phyloP scores from a whole-genome alignment of 2,797 vertebrate genomes.

The Phrynocephalus forsythii region DNA sequence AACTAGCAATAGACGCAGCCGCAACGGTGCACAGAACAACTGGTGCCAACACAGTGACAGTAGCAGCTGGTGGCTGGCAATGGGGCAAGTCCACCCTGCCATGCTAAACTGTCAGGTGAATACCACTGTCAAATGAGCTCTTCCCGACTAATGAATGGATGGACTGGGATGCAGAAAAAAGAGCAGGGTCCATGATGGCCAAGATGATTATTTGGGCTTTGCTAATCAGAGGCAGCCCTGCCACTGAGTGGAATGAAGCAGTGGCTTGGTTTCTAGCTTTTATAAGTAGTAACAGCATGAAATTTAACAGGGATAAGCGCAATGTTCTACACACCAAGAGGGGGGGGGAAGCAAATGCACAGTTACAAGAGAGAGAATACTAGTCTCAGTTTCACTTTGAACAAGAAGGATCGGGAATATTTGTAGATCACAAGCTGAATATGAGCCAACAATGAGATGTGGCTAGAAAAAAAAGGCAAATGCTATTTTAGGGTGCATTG shows the following conservation, averaged over 20 bases:
- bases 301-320: too few species aligned
- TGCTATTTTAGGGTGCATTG: too few species aligned
- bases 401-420: too few species aligned
- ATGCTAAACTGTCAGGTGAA: slow-evolving; percentile 3
- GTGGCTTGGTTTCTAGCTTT: background rate
- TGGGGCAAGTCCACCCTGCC: slow-evolving; percentile 5
- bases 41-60: background rate
- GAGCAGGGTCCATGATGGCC: background rate
- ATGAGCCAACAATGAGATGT: too few species aligned
- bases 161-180: background rate
- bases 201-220: background rate
- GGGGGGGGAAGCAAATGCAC: too few species aligned
- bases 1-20: background rate
- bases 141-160: background rate
- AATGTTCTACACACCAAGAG: too few species aligned
- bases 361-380: too few species aligned
- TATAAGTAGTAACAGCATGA: background rate
- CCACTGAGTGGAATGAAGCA: background rate
- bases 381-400: too few species aligned
- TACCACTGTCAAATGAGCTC: background rate
- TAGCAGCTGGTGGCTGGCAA: slow-evolving; percentile 13
- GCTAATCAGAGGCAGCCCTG: background rate
- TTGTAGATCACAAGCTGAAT: too few species aligned
- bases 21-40: slow-evolving; percentile 6
- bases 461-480: too few species aligned